These are phyloP conservation scores for Macropodus opercularis DNA, from an alignment of 2,797 vertebrate genomes.

Conservation along the genomic window DNA sequence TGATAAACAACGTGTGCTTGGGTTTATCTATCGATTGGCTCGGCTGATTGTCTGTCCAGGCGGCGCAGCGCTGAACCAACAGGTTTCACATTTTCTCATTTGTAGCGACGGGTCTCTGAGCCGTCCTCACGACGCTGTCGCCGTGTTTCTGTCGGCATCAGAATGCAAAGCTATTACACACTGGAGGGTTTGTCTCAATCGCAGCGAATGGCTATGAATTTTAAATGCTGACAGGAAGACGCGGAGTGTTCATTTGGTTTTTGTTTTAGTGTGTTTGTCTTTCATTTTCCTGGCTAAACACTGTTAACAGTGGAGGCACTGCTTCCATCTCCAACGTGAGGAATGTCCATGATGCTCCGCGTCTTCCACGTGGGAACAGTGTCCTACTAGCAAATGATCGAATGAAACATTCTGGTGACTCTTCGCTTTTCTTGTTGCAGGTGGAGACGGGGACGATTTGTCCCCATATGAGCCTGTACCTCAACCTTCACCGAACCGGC, in stretches of 20 bases:
- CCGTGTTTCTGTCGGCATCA: slow-evolving; percentile 74
- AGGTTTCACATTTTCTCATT: slow-evolving; percentile 67
- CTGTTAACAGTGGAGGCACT: slow-evolving; percentile 55
- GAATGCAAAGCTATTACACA: slow-evolving; percentile 81
- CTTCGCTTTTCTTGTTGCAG: slow-evolving; percentile 69
- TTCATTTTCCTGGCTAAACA: slow-evolving; percentile 47
- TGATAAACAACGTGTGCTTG: slow-evolving; percentile 48
- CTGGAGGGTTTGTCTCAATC: slow-evolving; percentile 80
- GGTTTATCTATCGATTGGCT: slow-evolving; percentile 54
- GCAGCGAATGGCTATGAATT: slow-evolving; percentile 81
- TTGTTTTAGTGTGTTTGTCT: slow-evolving; percentile 36
- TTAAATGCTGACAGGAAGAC: slow-evolving; percentile 75
- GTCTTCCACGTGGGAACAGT: slow-evolving; percentile 19
- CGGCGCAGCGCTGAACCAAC: slow-evolving; percentile 39
- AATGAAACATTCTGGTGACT: background rate
- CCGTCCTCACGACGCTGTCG: slow-evolving; percentile 59
- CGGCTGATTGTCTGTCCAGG: slow-evolving; percentile 48
- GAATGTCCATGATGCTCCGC: slow-evolving; percentile 41
- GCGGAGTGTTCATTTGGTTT: slow-evolving; percentile 77
- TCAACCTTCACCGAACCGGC: slow-evolving; percentile 78
- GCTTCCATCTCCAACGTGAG: slow-evolving; percentile 31
- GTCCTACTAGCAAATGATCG: background rate
- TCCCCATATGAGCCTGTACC: slow-evolving; percentile 92
- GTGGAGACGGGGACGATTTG: slow-evolving; percentile 91
- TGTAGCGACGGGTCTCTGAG: slow-evolving; percentile 48